These are phyloP conservation scores for Arenicola marina DNA, from an alignment of 2,888 invertebrate species.

Conservation along the genomic window DNA sequence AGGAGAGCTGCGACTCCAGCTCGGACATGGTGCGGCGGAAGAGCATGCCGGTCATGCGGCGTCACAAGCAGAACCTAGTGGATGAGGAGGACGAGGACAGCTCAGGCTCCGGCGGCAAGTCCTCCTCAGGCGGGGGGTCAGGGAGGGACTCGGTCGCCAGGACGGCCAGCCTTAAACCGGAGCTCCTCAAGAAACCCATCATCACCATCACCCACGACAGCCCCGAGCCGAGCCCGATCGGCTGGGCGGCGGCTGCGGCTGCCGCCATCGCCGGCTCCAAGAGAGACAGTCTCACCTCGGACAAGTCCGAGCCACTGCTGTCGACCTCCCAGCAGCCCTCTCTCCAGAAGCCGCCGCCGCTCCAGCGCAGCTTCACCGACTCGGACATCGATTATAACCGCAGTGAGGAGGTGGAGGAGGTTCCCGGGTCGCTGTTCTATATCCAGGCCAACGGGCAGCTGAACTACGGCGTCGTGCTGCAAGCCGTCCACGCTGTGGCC, in stretches of 20 bases:
- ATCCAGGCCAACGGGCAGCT: slow-evolving; percentile 95
- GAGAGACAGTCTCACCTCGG: slow-evolving; percentile 71
- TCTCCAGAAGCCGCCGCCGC: background rate
- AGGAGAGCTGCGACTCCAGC: slow-evolving; percentile 21
- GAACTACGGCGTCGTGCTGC: slow-evolving; percentile 70
- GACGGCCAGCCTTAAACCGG: slow-evolving; percentile 26
- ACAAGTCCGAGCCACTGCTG: slow-evolving; percentile 11
- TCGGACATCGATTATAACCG: slow-evolving; percentile 48
- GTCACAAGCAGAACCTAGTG: slow-evolving; percentile 62
- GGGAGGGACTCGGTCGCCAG: slow-evolving; percentile 1
- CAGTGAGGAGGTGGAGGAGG: slow-evolving; percentile 54
- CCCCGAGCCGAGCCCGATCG: slow-evolving; percentile 73
- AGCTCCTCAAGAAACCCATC: slow-evolving; percentile 74
- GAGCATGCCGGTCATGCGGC: slow-evolving; percentile 88
- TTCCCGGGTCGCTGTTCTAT: slow-evolving; percentile 76
- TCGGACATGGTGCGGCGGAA: slow-evolving; percentile 80
- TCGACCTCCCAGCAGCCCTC: too few relatives aligned
- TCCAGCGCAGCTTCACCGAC: slow-evolving; percentile 53
- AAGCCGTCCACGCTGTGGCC: slow-evolving; percentile 23
- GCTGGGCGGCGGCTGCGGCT: too few relatives aligned
- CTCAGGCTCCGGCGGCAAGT: slow-evolving; percentile 13
- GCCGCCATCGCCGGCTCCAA: slow-evolving; percentile 11
- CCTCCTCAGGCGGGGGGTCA: background rate
- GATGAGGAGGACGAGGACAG: slow-evolving; percentile 25
- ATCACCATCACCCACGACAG: slow-evolving; percentile 97